A percentile compares a stretch with the other conserved stretches of the same genome.
These are phyloP conservation scores for Elanus axillaris DNA, from an alignment of 2,113 vertebrate species.

Conservation along the genomic window DNA sequence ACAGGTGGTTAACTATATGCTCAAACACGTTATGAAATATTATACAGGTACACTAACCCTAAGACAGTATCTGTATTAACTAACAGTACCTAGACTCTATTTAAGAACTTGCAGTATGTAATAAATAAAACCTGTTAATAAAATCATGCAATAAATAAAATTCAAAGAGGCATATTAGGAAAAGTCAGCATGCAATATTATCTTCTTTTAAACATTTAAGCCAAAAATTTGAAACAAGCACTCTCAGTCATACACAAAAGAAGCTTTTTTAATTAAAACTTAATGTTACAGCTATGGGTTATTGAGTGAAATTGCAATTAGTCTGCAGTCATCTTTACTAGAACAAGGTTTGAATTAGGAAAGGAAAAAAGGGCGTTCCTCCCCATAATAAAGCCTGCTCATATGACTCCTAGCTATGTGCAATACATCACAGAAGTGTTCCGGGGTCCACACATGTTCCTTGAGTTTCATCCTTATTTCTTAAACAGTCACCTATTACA, in stretches of 20 bases:
- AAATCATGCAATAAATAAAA: background rate
- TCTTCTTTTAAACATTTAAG: background rate
- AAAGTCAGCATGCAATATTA: background rate
- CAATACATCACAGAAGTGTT: background rate
- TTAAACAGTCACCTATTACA: background rate
- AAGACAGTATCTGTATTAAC: background rate
- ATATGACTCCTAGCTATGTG: background rate
- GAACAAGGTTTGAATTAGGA: background rate
- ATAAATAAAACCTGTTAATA: background rate
- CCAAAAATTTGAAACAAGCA: background rate
- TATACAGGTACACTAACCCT: background rate
- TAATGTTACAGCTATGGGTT: background rate
- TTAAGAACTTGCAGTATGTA: background rate
- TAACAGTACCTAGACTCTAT: background rate
- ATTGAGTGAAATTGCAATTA: background rate
- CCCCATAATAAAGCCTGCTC: background rate
- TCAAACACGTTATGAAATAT: background rate
- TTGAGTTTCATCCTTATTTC: background rate
- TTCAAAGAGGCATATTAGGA: background rate
- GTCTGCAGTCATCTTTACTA: background rate
- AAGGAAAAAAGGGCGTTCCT: background rate
- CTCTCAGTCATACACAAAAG: background rate
- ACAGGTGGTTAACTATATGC: background rate
- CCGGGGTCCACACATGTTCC: background rate
- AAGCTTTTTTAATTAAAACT: background rate